Evolutionary conservation across 2,888 invertebrate species (phyloP).

Genomic region (Plebejus anna): DNA sequence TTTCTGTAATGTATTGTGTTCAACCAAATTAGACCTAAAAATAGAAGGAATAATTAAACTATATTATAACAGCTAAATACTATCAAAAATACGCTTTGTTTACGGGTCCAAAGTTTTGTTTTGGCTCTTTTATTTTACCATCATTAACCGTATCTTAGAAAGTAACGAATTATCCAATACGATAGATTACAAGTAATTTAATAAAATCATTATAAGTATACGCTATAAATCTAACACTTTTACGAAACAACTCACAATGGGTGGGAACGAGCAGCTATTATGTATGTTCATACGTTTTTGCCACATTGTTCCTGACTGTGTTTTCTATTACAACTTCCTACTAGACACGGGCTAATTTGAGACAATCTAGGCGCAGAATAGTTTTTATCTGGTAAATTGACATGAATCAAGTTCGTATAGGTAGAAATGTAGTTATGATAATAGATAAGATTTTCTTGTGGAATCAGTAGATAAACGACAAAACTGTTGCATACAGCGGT

Average conservation of each 20-base stretch:
- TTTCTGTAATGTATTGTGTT: too few species aligned
- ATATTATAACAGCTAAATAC: too few species aligned
- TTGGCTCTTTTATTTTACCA: too few species aligned
- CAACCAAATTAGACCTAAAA: too few species aligned
- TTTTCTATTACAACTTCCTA: slow-evolving; percentile 33
- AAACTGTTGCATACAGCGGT: too few species aligned
- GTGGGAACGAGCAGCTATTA: slow-evolving; percentile 55
- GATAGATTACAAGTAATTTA: neutral
- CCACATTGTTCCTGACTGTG: slow-evolving; percentile 31
- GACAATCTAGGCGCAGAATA: slow-evolving; percentile 4
- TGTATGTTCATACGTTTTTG: slow-evolving; percentile 39
- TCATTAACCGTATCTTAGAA: neutral
- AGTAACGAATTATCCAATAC: neutral
- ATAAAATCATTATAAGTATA: slow-evolving; percentile 2
- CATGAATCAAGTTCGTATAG: neutral
- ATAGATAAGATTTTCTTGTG: too few species aligned
- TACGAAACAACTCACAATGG: slow-evolving; percentile 59
- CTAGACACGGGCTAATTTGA: slow-evolving; percentile 1
- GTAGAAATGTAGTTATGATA: too few species aligned
- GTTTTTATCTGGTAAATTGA: neutral
- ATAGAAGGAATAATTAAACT: too few species aligned
- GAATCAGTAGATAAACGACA: too few species aligned
- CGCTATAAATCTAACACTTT: slow-evolving; percentile 37
- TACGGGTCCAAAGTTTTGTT: too few species aligned
- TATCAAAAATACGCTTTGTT: too few species aligned